phyloP scores from a whole-genome alignment of 2,113 vertebrate species.

The Piaya cayana region DNA sequence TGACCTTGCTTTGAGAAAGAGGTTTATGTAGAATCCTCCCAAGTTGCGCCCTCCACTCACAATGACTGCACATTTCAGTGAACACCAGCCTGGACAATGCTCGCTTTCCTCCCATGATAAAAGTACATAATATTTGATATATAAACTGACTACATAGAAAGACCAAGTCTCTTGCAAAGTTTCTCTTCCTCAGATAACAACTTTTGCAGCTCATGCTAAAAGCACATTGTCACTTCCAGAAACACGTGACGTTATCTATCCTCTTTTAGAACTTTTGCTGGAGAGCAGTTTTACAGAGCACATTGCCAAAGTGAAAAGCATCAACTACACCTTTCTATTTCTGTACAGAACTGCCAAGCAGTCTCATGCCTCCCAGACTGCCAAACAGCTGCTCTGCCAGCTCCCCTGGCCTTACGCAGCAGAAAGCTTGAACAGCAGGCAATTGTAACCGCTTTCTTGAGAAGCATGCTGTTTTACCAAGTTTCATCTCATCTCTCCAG shows the following conservation, averaged over 20 bases:
- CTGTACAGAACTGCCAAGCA: not conserved
- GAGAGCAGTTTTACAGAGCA: not conserved
- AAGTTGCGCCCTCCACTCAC: not conserved
- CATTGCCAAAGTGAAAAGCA: not conserved
- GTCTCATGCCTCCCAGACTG: not conserved
- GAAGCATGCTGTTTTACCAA: not conserved
- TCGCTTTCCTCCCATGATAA: not conserved
- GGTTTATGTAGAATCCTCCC: not conserved
- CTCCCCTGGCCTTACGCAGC: not conserved
- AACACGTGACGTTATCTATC: not conserved
- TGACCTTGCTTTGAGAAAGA: not conserved
- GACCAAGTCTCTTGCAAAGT: not conserved
- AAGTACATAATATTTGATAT: not conserved
- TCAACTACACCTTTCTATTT: constrained; percentile 24
- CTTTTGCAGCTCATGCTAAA: not conserved
- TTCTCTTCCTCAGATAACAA: not conserved
- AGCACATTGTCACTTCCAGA: not conserved
- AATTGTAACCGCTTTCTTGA: not conserved
- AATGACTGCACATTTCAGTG: not conserved
- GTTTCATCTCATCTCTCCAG: not conserved
- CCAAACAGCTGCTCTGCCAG: not conserved
- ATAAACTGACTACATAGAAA: not conserved
- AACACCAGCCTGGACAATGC: not conserved
- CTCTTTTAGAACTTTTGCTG: constrained; percentile 15
- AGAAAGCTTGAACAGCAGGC: not conserved